Percentiles rank a stretch among this genome's conserved stretches.
Conservation (phyloP, 1,140 invertebrate species). For the Euwallacea fornicatus region DNA sequence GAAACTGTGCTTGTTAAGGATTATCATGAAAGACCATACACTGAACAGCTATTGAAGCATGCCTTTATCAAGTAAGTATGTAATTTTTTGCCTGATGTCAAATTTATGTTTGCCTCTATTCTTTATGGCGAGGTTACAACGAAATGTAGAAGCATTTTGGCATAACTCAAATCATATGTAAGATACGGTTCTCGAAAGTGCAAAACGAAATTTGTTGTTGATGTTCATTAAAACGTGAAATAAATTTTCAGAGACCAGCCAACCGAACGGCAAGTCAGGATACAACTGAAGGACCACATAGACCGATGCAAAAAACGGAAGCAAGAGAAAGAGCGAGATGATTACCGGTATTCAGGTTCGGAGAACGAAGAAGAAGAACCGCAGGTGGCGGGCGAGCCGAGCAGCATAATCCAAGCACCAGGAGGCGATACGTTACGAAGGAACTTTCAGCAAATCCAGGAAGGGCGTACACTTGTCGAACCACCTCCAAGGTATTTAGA, state of each 20-base stretch:
- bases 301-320: slow-evolving; percentile 95
- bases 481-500: slow-evolving; percentile 48
- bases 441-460: slow-evolving; percentile 97
- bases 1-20: slow-evolving; percentile 93
- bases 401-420: slow-evolving; percentile 85
- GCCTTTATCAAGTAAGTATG: slow-evolving; percentile 73
- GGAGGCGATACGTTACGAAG: slow-evolving; percentile 89
- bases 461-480: slow-evolving; percentile 67
- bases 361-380: slow-evolving; percentile 89
- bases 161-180: background rate
- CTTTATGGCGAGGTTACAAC: no score
- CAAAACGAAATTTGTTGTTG: slow-evolving; percentile 4
- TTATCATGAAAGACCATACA: slow-evolving; percentile 97
- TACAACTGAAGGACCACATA: slow-evolving; percentile 99
- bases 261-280: slow-evolving; percentile 95
- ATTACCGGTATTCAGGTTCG: slow-evolving; percentile 83
- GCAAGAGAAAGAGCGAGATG: slow-evolving; percentile 83
- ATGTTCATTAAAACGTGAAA: background rate
- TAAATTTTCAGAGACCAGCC: slow-evolving; percentile 79
- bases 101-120: background rate
- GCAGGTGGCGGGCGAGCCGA: slow-evolving; percentile 81
- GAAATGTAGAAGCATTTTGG: no score
- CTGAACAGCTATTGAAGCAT: slow-evolving; percentile 96
- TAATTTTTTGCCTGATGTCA: no score
- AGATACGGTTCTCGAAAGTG: background rate